phyloP scores from a whole-genome alignment of 1,140 invertebrate genomes.

The Drosophila yakuba region DNA sequence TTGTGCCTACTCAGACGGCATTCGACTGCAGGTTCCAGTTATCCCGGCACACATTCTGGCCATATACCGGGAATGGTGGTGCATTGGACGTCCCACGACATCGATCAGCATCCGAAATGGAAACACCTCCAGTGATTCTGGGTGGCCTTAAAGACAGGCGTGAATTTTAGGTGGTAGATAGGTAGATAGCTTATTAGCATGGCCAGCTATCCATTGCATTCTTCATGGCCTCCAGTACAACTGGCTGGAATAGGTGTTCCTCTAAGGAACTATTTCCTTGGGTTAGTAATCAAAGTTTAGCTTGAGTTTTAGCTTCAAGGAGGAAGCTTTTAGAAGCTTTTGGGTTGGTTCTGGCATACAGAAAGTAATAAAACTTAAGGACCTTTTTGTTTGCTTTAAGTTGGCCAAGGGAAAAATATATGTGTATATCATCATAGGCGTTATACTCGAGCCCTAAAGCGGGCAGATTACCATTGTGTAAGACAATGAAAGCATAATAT shows the following conservation, averaged over 20 bases:
- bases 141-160: conserved; percentile 9
- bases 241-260: neutral
- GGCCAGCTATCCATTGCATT: neutral
- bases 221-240: neutral
- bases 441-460: neutral
- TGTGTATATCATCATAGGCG: neutral
- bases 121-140: conserved; percentile 15
- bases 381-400: neutral
- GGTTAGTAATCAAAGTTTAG: conserved; percentile 5
- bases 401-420: neutral
- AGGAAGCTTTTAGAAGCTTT: conserved; percentile 36
- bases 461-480: no score
- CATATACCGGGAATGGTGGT: neutral
- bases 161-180: conserved; percentile 1
- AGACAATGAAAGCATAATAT: no score
- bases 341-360: conserved; percentile 2
- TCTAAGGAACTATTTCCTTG: neutral
- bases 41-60: neutral
- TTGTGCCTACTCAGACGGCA: conserved; percentile 26
- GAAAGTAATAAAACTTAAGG: conserved; percentile 15
- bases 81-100: conserved; percentile 18
- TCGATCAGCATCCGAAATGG: conserved; percentile 25
- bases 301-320: conserved; percentile 4
- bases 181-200: neutral
- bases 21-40: conserved; percentile 18